Evolutionary conservation across 2,888 invertebrate genomes (phyloP).

Genomic region (Rhagium mordax): DNA sequence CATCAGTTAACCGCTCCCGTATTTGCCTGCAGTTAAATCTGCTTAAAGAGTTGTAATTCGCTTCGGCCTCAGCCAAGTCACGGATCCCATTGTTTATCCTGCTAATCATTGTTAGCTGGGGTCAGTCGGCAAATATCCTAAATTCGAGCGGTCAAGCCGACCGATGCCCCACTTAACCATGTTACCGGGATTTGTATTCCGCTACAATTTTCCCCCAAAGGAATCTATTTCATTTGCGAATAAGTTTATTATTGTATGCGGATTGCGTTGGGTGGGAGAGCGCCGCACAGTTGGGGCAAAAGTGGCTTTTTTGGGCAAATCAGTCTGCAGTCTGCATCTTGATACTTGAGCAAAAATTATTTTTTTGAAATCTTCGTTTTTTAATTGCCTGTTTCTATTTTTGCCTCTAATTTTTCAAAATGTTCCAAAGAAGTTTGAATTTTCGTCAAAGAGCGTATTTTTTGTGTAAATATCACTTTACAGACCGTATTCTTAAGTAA

Average conservation of each 20-base stretch:
- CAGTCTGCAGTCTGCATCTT: no score
- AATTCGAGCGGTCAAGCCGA: background rate
- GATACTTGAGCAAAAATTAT: no score
- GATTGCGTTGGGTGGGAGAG: background rate
- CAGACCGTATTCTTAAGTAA: no score
- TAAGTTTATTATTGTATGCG: background rate
- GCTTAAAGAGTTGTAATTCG: constrained; percentile 29
- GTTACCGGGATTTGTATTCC: background rate
- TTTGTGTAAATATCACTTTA: no score
- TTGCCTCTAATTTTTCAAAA: no score
- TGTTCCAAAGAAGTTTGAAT: no score
- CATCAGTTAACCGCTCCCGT: background rate
- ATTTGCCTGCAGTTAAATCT: constrained; percentile 23
- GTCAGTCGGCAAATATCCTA: constrained; percentile 10
- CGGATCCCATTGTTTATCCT: constrained; percentile 12
- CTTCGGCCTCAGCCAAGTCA: constrained; percentile 15
- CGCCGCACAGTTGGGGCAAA: background rate
- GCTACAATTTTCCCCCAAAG: background rate
- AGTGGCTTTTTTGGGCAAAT: background rate
- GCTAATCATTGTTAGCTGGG: constrained; percentile 6
- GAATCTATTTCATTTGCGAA: background rate
- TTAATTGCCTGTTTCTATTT: no score
- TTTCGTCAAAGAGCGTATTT: no score
- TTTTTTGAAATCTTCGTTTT: no score
- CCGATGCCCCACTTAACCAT: background rate